Evolutionary conservation across 2,113 vertebrate genomes (phyloP), one percentile per base, ranked within the genome.

Genomic region (Zootoca vivipara): DNA sequence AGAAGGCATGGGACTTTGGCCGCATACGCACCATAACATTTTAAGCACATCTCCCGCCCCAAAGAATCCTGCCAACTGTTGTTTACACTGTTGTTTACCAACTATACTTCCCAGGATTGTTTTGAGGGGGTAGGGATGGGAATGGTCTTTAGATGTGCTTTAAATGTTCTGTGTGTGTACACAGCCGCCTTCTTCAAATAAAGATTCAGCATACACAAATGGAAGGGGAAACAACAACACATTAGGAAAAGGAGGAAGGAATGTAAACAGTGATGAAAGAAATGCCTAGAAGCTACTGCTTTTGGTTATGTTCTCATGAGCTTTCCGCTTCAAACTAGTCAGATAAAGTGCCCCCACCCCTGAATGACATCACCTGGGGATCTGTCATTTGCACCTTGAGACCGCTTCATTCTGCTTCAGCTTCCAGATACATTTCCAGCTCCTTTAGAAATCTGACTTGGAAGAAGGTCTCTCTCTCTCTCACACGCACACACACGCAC

Each of bases 251-350:
- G 30, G 42, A 70, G 90, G 89, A 65, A 93, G 88, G 87, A 79
- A 92, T 91, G 96, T 94, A 96, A 96, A 94, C 91, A 96, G 94
- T 91, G 96, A 97, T 98, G 96, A 98, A 97, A 97, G 95, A 87
- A 92, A 93, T 97, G 96, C 95, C 97, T 94, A 92, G 95, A 93
- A 95, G 96, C 94, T 96, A 96, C 95, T 91, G 90, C 92, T 97
- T 95, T 91, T 93, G 95, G 95, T 94, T 94, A 94, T 96, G 93
- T 96, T 92, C 94, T 93, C 95, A 93, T 94, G 94, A 93, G 90
- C 96, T 96, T 96, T 97, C 94, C 97, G 97, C 96, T 97, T 97
- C 96, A 96, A 96, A 97, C 94, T 72, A 82, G 91, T 72, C 83
- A 97, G 96, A 97, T 96, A 96, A 97, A 97, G 96, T 90, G 94